phyloP scores from a whole-genome alignment of 2,888 invertebrate species.

The Limnephilus rhombicus region DNA sequence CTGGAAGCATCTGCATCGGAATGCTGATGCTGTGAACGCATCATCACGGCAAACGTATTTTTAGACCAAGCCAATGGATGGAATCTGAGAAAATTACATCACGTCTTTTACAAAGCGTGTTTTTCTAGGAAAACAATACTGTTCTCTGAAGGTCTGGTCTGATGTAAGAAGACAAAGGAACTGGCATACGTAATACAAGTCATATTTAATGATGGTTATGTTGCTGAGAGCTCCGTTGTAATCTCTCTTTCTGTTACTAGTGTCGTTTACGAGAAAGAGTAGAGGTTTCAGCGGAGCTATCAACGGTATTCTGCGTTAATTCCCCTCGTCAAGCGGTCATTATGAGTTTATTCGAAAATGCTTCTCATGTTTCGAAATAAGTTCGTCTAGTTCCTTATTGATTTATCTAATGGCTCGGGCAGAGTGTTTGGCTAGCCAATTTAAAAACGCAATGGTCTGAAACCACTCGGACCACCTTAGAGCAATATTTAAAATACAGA shows the following conservation, averaged over 20 bases:
- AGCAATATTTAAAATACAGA: neutral
- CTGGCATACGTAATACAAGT: neutral
- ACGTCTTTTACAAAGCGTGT: neutral
- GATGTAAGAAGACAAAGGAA: neutral
- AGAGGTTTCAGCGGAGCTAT: no score
- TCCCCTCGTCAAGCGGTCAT: neutral
- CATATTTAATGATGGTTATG: neutral
- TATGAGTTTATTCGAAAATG: neutral
- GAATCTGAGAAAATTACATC: neutral
- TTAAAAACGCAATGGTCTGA: conserved; percentile 20
- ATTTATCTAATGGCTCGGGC: conserved; percentile 26
- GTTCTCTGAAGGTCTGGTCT: neutral
- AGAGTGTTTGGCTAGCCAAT: neutral
- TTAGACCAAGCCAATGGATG: neutral
- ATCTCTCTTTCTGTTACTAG: neutral
- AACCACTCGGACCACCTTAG: neutral
- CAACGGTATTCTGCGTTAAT: neutral
- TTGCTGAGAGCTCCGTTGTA: neutral
- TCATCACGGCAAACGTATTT: neutral
- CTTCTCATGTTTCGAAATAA: neutral
- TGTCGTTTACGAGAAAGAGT: neutral
- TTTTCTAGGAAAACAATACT: neutral
- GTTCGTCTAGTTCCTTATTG: neutral
- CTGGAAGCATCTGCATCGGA: neutral
- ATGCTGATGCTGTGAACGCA: neutral